Evolutionary conservation across 1,140 invertebrate species (phyloP).

Genomic region (Solenopsis fugax): DNA sequence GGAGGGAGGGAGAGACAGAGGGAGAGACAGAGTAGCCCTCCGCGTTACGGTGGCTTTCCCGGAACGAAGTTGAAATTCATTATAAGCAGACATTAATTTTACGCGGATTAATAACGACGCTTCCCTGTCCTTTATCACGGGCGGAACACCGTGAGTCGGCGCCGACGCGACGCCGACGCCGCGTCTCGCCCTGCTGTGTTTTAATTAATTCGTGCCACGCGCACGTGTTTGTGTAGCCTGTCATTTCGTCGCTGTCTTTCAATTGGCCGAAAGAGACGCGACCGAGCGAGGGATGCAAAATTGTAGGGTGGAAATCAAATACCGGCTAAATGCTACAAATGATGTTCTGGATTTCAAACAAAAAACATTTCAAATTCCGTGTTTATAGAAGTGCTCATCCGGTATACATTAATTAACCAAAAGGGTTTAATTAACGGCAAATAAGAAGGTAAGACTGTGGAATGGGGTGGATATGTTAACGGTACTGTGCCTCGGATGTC

Average conservation of each 20-base stretch:
- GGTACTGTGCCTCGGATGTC: neutral
- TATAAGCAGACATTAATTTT: conserved; percentile 71
- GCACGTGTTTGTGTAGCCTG: conserved; percentile 63
- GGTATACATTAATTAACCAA: neutral
- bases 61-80: conserved; percentile 72
- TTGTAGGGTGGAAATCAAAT: conserved; percentile 34
- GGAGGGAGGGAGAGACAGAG: neutral
- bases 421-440: neutral
- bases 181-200: conserved; percentile 55
- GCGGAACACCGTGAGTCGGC: conserved; percentile 46
- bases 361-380: neutral
- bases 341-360: neutral
- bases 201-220: conserved; percentile 65
- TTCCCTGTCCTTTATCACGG: conserved; percentile 63
- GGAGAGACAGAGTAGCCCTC: conserved; percentile 5
- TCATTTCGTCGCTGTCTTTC: conserved; percentile 63
- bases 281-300: conserved; percentile 2
- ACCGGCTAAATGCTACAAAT: conserved; percentile 33
- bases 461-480: neutral
- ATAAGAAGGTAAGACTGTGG: neutral
- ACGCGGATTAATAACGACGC: conserved; percentile 65
- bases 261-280: conserved; percentile 43
- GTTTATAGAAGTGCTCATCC: neutral
- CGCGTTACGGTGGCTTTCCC: conserved; percentile 59
- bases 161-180: conserved; percentile 28